Conservation (phyloP, 2,113 vertebrate genomes). For the Tragelaphus buxtoni region DNA sequence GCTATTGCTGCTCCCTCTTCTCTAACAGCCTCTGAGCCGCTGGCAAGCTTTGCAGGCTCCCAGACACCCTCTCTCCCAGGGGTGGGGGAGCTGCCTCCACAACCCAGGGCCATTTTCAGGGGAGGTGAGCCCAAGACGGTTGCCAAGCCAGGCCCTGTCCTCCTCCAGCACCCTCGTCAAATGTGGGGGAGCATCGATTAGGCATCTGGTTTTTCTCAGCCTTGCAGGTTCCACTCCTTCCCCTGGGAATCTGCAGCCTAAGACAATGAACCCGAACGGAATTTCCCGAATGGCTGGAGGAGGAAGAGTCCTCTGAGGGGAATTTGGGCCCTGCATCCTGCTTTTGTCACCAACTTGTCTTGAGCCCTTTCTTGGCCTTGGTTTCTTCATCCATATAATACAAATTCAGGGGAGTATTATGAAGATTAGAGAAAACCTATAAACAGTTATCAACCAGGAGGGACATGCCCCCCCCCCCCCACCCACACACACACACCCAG, state of each 20-base stretch:
- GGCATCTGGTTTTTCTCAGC: constrained; percentile 27
- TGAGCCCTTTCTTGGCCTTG: neutral
- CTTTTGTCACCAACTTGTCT: neutral
- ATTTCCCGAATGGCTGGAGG: neutral
- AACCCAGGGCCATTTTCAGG: neutral
- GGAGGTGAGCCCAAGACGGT: neutral
- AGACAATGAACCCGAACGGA: neutral
- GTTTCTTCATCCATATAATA: neutral
- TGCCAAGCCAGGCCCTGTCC: fast-evolving
- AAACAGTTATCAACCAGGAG: neutral
- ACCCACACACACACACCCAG: fast-evolving
- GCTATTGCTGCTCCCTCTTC: neutral
- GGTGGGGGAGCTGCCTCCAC: neutral
- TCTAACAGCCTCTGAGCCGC: neutral
- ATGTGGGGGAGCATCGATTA: neutral
- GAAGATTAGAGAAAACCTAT: neutral
- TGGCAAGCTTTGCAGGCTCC: neutral
- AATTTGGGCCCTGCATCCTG: neutral
- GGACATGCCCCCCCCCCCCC: neutral
- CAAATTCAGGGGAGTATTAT: neutral
- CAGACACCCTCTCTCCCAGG: neutral
- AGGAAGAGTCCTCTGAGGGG: neutral
- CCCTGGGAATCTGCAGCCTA: neutral
- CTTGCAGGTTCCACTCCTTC: neutral
- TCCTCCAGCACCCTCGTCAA: neutral